Base-by-base conservation (phyloP, 2,797 vertebrate genomes). In the Chrosomus eos region DNA sequence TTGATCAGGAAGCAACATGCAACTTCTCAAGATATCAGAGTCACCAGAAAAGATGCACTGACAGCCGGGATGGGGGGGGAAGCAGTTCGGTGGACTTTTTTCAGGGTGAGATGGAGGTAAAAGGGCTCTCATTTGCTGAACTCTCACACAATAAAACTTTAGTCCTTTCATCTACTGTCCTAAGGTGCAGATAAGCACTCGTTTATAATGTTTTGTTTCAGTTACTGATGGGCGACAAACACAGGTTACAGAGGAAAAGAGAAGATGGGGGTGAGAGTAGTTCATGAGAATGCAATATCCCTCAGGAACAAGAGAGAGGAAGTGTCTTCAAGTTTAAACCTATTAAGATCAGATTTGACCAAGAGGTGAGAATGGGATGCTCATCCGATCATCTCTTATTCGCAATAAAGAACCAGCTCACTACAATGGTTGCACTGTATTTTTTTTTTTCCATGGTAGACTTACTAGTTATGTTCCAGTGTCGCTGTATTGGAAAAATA, bases 201-300 rank as follows among this genome's bases (percentile, higher is more conserved):
- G 96, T 97, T 96, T 96, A 96, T 96, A 97, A 95, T 93, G 91
- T 95, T 96, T 97, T 97, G 97, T 95, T 91, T 96, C 93, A 95
- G 95, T 97, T 97, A 96, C 96, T 97, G 96, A 97, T 97, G 96
- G 95, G 95, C 96, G 95, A 96, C 96, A 95, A 96, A 96, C 95
- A 94, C 95, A 95, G 95, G 96, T 96, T 95, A 87, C 67, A 74
- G 58, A 55, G 74, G 40, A 62, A 73, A 76, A 80, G 53, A 83
- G 86, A 87, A 60, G 6, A 70, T 68, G 58, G 73, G 66, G 81
- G 70, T 86, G 80, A 38, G 60, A 86, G 33, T 78, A 74, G 72
- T 76, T 82, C 73, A 77, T 84, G 75, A 81, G 85, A 67, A 31
- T 66, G 45, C 48, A 67, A 71, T 83, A 72, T 7, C 81, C 43